These are phyloP conservation scores for Phrynocephalus guinanensis DNA, from an alignment of 2,797 vertebrate genomes.

Conservation along the genomic window DNA sequence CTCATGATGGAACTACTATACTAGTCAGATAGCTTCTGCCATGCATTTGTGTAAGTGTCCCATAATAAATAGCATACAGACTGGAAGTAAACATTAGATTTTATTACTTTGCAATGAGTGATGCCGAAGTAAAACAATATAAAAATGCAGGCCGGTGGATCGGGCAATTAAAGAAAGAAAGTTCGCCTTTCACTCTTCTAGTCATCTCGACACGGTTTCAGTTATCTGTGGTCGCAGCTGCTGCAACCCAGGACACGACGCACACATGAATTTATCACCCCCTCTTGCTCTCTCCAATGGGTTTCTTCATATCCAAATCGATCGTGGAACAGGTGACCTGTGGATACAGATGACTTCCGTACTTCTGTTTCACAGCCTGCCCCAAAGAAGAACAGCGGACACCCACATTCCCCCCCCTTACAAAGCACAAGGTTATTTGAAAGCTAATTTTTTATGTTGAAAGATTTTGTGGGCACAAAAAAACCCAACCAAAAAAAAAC, in stretches of 20 bases:
- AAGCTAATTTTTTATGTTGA: background rate
- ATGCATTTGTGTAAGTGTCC: background rate
- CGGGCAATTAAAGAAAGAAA: constrained; percentile 55
- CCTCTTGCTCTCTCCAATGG: too few species aligned
- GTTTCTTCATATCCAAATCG: too few species aligned
- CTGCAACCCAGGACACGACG: too few species aligned
- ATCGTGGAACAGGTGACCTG: too few species aligned
- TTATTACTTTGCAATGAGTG: constrained; percentile 58
- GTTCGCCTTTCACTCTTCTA: constrained; percentile 39
- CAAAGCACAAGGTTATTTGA: constrained; percentile 49
- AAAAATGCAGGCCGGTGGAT: constrained; percentile 65
- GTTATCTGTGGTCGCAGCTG: too few species aligned
- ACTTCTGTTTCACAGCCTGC: constrained; percentile 55
- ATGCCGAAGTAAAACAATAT: constrained; percentile 59
- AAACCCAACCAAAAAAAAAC: background rate
- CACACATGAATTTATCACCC: too few species aligned
- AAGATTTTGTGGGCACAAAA: background rate
- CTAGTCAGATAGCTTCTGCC: background rate
- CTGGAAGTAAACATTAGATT: constrained; percentile 61
- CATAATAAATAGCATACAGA: constrained; percentile 52
- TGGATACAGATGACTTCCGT: background rate
- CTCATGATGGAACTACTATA: background rate
- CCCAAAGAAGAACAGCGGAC: constrained; percentile 47
- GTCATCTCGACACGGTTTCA: too few species aligned
- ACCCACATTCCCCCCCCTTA: constrained; percentile 40